Conservation (phyloP, 2,797 vertebrate genomes). For the Setipinna tenuifilis region DNA sequence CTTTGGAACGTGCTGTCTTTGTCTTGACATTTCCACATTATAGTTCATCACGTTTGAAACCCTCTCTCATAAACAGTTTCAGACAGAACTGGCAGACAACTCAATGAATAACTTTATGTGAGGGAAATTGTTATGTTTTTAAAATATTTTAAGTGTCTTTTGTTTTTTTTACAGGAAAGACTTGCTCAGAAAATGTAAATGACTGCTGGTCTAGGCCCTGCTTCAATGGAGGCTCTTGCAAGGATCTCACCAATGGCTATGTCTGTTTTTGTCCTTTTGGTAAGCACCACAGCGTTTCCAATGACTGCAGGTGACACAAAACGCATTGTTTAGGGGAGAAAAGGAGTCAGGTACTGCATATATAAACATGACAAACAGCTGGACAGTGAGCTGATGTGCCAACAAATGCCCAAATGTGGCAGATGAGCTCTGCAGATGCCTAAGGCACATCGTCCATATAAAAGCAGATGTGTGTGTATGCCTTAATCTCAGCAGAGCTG, state of each 20-base stretch:
- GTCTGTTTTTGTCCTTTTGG: constrained; percentile 77
- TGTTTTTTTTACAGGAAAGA: constrained; percentile 69
- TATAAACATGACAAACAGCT: too few relatives aligned
- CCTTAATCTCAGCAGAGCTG: too few relatives aligned
- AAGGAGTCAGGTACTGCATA: too few relatives aligned
- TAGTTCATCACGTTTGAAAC: constrained; percentile 39
- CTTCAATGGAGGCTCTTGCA: constrained; percentile 78
- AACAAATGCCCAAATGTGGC: too few relatives aligned
- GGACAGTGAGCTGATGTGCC: too few relatives aligned
- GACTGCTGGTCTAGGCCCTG: constrained; percentile 77
- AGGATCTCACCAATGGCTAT: constrained; percentile 75
- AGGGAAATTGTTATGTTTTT: too few relatives aligned
- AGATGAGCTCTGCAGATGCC: too few relatives aligned
- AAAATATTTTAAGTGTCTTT: too few relatives aligned
- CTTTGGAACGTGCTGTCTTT: constrained; percentile 8
- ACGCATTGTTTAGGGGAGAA: too few relatives aligned
- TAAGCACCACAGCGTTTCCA: constrained; percentile 61
- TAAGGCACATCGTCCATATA: too few relatives aligned
- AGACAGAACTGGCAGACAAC: neutral
- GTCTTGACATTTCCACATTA: constrained; percentile 38
- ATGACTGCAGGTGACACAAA: too few relatives aligned
- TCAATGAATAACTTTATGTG: neutral
- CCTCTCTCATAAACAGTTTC: neutral
- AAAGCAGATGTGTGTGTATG: too few relatives aligned
- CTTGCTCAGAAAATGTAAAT: constrained; percentile 68